Conservation (phyloP, 2,113 vertebrate genomes). For the Elaphurus davidianus region DNA sequence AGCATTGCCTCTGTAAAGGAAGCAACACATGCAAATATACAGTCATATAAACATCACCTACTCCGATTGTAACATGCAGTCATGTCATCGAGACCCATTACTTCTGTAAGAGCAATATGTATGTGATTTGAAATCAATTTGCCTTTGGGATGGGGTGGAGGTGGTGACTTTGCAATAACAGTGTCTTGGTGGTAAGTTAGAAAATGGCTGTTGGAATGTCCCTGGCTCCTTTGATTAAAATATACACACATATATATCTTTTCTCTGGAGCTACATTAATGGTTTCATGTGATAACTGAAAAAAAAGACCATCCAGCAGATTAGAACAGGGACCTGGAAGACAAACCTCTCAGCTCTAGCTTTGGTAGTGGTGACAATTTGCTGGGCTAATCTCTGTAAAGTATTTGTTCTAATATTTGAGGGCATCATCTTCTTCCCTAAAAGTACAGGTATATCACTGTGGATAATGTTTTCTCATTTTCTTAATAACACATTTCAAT, state of each 20-base stretch:
- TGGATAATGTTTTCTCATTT: slow-evolving; percentile 22
- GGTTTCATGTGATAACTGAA: slow-evolving; percentile 33
- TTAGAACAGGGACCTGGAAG: slow-evolving; percentile 20
- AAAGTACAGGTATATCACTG: not conserved
- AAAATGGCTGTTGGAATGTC: slow-evolving; percentile 16
- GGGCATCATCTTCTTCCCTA: not conserved
- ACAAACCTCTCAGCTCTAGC: slow-evolving; percentile 39
- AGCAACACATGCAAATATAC: not conserved
- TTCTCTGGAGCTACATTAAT: slow-evolving; percentile 41
- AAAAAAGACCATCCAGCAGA: slow-evolving; percentile 29
- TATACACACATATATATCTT: not conserved
- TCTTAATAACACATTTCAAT: slow-evolving; percentile 44
- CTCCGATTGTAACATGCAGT: not conserved
- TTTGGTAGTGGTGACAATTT: not conserved
- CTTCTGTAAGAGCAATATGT: not conserved
- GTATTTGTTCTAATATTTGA: not conserved
- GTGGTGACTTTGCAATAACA: not conserved
- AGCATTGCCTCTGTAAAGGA: not conserved
- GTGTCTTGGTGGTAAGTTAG: slow-evolving; percentile 13
- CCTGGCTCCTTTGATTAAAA: slow-evolving; percentile 24
- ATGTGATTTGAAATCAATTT: not conserved
- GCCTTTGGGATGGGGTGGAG: not conserved
- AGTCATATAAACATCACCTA: not conserved
- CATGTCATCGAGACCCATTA: not conserved
- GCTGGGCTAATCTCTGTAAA: slow-evolving; percentile 31